These are phyloP conservation scores for Rhinella marina DNA, from an alignment of 2,797 vertebrate species.

Conservation along the genomic window DNA sequence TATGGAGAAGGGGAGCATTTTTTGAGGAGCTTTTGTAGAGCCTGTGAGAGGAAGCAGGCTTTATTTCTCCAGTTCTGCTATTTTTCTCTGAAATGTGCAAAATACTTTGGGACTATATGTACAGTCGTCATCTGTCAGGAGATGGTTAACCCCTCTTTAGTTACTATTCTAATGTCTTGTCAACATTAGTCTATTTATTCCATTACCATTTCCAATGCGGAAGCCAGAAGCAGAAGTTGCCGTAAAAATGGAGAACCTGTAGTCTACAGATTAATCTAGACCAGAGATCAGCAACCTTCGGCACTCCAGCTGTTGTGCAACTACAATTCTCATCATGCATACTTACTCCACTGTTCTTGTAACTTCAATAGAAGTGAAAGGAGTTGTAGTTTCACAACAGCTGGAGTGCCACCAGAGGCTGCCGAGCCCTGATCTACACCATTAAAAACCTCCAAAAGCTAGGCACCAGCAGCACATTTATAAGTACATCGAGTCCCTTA, in stretches of 20 bases:
- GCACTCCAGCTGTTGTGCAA: no score
- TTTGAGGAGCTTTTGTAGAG: no score
- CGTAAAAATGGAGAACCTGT: background rate
- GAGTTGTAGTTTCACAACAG: no score
- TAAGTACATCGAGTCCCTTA: background rate
- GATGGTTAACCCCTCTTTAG: background rate
- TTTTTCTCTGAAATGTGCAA: background rate
- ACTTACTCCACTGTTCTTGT: no score
- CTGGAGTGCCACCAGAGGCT: no score
- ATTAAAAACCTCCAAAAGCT: background rate
- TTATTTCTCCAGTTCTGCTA: background rate
- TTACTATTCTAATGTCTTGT: background rate
- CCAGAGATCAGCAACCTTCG: no score
- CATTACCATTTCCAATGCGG: background rate
- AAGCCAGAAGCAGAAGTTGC: background rate
- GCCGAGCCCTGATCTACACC: no score
- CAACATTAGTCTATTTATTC: background rate
- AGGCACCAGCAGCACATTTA: background rate
- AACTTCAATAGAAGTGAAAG: no score
- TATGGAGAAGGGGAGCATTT: background rate
- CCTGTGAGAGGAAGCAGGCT: background rate
- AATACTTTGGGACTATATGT: background rate
- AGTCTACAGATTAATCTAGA: background rate
- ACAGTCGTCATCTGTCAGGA: background rate
- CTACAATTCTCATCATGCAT: no score